phyloP scores from a whole-genome alignment of 2,797 vertebrate species.

The Callimico goeldii region DNA sequence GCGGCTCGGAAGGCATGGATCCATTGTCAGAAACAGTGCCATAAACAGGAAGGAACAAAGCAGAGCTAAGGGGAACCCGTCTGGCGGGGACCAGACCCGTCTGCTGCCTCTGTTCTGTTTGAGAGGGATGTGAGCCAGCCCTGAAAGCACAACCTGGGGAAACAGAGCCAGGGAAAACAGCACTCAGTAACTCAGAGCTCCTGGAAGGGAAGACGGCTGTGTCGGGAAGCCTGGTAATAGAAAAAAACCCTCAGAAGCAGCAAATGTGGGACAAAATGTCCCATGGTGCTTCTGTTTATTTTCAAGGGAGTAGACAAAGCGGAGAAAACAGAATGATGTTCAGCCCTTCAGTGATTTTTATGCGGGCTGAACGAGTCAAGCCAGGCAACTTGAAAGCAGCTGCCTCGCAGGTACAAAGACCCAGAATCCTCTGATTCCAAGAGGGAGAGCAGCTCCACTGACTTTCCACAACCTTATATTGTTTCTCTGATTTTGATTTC shows the following conservation, averaged over 20 bases:
- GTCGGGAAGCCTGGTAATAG: background rate
- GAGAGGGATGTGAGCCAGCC: fast-evolving
- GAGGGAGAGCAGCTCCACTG: background rate
- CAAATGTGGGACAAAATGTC: background rate
- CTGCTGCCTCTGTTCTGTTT: background rate
- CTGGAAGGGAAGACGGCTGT: background rate
- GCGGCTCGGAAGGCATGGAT: fast-evolving
- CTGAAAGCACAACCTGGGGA: background rate
- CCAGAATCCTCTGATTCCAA: background rate
- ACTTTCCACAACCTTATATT: background rate
- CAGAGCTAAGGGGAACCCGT: background rate
- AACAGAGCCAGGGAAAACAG: fast-evolving
- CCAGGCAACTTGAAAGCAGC: background rate
- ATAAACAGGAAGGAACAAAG: background rate
- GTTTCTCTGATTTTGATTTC: background rate
- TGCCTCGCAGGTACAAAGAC: background rate
- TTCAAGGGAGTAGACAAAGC: background rate
- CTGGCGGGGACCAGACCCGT: fast-evolving
- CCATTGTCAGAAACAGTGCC: fast-evolving
- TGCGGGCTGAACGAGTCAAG: background rate
- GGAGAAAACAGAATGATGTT: background rate
- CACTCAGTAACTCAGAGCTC: fast-evolving
- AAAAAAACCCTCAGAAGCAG: background rate
- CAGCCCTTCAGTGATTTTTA: background rate
- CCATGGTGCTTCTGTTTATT: background rate